Base-by-base conservation (phyloP, 2,113 vertebrate species). In the Prochilodus magdalenae region DNA sequence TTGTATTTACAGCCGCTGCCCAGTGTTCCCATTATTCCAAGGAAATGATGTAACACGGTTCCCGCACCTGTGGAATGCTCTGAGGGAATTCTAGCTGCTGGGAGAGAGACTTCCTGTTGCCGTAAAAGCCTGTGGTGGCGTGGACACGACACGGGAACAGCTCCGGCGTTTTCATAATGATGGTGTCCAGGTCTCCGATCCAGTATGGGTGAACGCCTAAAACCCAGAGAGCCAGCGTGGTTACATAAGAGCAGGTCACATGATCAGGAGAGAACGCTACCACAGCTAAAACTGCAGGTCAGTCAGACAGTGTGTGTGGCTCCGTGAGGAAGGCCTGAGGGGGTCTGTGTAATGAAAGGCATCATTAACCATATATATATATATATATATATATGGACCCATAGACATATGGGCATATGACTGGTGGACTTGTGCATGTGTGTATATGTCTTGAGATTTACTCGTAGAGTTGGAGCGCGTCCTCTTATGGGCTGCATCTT, bases 381-480 rank as follows among this genome's bases (percentile, higher is more conserved):
- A 36, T 36, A 36, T 36, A 36, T 36, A 36, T 36, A 36, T 36
- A 36, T 36, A 36, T n/a, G n/a, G n/a, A n/a, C 36, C 3, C 36
- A 36, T 3, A 36, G 36, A 7, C 7, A 36, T 36, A 36, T 36
- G 36, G 36, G 7, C 36, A 36, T 36, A 36, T 36, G 36, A 36
- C 3, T 36, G 7, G 36, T 40, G 67, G 24, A 59, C 29, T 27
- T 74, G 33, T 70, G 44, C 55, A 40, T 18, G n/a, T 44, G 69
- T 65, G 44, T 33, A 40, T 65, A 16, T 69, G 67, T 18, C 24
- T n/a, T 77, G 44, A 13, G 81, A 93, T 94, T 92, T 92, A 98
- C 97, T 95, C 74, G 96, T 95, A 33, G 97, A 97, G 87, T 94
- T 96, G 86, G 95, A 96, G 55, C 93, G 93, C 15, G 92, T 94